Evolutionary conservation across 2,113 vertebrate species (phyloP).

Genomic region (Anguilla rostrata): DNA sequence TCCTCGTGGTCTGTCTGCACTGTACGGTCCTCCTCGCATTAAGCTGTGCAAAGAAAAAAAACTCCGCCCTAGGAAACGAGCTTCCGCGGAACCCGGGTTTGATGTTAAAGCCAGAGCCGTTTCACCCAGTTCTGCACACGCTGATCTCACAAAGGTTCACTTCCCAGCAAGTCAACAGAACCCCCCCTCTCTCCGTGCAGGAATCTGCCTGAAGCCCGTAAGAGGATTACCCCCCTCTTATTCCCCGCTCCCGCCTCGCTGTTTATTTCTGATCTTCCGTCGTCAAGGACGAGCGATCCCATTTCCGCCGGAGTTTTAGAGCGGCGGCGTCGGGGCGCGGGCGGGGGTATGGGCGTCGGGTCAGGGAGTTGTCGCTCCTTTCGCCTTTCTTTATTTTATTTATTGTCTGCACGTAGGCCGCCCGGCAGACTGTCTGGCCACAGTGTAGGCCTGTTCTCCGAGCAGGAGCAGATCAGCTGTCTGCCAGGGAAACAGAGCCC

Average conservation of each 20-base stretch:
- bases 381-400: not conserved
- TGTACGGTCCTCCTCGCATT: not conserved
- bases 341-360: not conserved
- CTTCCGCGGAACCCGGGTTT: not conserved
- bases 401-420: not conserved
- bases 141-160: not conserved
- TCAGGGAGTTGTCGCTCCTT: not conserved
- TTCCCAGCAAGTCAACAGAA: conserved; percentile 1
- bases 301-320: conserved; percentile 3
- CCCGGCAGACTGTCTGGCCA: not conserved
- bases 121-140: not conserved
- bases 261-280: not conserved
- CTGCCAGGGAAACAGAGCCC: conserved; percentile 10
- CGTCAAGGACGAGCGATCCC: conserved; percentile 2
- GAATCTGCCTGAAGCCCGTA: conserved; percentile 15
- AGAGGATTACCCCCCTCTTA: conserved; percentile 13
- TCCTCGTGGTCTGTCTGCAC: not conserved
- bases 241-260: not conserved
- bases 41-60: not conserved
- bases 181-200: not conserved
- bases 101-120: not conserved
- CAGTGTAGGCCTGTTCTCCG: not conserved
- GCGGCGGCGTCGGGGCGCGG: not conserved
- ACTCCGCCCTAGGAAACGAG: not conserved
- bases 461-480: not conserved